Conservation (phyloP, 1,140 invertebrate species). For the Stegodyphus mimosarum region DNA sequence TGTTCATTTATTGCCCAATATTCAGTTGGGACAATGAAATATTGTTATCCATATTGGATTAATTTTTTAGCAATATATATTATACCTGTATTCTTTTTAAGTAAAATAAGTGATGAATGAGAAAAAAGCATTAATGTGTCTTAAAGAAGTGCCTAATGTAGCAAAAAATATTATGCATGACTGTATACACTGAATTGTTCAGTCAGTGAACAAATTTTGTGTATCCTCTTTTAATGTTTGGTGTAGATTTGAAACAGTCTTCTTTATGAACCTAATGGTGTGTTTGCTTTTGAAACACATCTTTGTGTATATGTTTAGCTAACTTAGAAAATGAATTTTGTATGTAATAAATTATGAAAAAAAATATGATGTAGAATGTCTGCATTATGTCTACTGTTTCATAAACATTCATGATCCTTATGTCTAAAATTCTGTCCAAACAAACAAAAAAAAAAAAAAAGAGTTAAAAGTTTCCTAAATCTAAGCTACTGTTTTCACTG, state of each 20-base stretch:
- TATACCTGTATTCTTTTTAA: not conserved
- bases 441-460: not conserved
- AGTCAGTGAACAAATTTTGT: constrained; percentile 50
- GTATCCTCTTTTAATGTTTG: constrained; percentile 27
- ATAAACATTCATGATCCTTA: not conserved
- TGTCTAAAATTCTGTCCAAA: too few relatives aligned
- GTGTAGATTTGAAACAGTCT: constrained; percentile 3
- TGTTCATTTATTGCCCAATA: not conserved
- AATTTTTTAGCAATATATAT: not conserved
- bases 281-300: constrained; percentile 47
- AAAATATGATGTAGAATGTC: not conserved
- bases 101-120: not conserved
- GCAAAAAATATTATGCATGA: constrained; percentile 38
- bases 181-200: constrained; percentile 32
- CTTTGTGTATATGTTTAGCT: constrained; percentile 42
- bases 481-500: not conserved
- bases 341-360: constrained; percentile 50
- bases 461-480: not conserved
- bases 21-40: not conserved
- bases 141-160: constrained; percentile 52
- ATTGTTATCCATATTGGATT: constrained; percentile 52
- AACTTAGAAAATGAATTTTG: constrained; percentile 46
- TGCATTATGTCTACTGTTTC: not conserved
- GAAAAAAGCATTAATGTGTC: constrained; percentile 18
- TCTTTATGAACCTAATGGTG: constrained; percentile 4